Conservation (phyloP, 2,113 vertebrate genomes). For the Leptosomus discolor region DNA sequence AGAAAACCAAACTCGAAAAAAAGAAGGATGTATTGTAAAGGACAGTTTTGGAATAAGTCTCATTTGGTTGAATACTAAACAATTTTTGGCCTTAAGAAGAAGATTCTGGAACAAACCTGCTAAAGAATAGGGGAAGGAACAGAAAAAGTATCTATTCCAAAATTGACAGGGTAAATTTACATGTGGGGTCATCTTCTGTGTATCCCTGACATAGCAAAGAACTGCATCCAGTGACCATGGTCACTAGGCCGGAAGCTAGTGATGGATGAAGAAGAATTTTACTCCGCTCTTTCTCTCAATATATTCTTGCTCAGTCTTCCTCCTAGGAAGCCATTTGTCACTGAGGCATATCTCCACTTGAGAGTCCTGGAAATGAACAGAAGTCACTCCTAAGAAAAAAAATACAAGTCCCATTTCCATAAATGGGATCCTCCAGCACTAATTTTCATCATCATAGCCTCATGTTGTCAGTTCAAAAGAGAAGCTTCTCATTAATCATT, state of each 20-base stretch:
- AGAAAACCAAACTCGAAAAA: not conserved
- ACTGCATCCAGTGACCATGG: not conserved
- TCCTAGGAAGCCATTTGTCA: not conserved
- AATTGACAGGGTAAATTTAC: not conserved
- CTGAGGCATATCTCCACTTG: not conserved
- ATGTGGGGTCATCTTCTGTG: accelerated
- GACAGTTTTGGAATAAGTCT: not conserved
- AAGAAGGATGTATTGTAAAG: not conserved
- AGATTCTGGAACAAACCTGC: not conserved
- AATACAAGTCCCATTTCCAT: too few relatives aligned
- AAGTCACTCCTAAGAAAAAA: not conserved
- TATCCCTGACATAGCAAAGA: not conserved
- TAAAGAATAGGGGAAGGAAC: not conserved
- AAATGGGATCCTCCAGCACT: not conserved
- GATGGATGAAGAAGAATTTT: not conserved
- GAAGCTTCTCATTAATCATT: not conserved
- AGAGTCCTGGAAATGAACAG: not conserved
- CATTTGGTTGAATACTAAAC: not conserved
- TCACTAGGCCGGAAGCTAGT: not conserved
- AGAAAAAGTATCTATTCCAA: not conserved
- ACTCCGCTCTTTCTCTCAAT: not conserved
- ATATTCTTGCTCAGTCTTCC: not conserved
- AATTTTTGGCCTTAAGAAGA: not conserved
- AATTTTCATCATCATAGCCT: not conserved
- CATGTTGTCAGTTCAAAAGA: not conserved